Percentiles rank a stretch among this genome's conserved stretches.
Conservation (phyloP, 2,888 invertebrate genomes). For the Megastigmus dorsalis region DNA sequence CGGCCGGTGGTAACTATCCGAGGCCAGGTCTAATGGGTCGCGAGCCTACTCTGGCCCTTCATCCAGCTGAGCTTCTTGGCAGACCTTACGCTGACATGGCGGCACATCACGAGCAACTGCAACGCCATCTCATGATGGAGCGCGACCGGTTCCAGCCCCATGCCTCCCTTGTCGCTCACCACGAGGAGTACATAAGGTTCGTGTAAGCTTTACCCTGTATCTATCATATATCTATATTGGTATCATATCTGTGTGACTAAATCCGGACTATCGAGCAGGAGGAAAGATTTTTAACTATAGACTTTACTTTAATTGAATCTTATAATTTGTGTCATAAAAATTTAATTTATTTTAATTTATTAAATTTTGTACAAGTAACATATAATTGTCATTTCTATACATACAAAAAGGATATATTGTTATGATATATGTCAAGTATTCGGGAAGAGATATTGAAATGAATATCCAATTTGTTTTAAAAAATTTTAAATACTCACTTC, state of each 20-base stretch:
- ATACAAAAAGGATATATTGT: no score
- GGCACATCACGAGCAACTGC: constrained; percentile 90
- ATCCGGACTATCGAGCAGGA: not conserved
- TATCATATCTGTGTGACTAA: not conserved
- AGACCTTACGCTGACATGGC: constrained; percentile 87
- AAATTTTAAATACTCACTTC: no score
- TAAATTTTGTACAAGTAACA: no score
- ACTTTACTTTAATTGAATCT: constrained; percentile 34
- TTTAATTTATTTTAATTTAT: no score
- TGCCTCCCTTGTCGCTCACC: constrained; percentile 80
- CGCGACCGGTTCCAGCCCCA: constrained; percentile 83
- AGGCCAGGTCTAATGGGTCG: constrained; percentile 79
- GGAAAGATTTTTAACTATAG: not conserved
- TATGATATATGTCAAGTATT: no score
- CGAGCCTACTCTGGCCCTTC: constrained; percentile 80
- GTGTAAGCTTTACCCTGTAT: constrained; percentile 25
- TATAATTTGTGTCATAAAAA: no score
- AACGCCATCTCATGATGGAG: constrained; percentile 89
- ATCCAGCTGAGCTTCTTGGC: constrained; percentile 86
- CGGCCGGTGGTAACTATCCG: constrained; percentile 78
- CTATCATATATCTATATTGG: not conserved
- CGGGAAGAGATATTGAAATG: no score
- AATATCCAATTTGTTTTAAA: no score
- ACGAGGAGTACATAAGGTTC: constrained; percentile 81
- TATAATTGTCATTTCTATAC: no score